These are phyloP conservation scores for Asteroscopus sphinx DNA, from an alignment of 2,888 invertebrate genomes.

Conservation along the genomic window DNA sequence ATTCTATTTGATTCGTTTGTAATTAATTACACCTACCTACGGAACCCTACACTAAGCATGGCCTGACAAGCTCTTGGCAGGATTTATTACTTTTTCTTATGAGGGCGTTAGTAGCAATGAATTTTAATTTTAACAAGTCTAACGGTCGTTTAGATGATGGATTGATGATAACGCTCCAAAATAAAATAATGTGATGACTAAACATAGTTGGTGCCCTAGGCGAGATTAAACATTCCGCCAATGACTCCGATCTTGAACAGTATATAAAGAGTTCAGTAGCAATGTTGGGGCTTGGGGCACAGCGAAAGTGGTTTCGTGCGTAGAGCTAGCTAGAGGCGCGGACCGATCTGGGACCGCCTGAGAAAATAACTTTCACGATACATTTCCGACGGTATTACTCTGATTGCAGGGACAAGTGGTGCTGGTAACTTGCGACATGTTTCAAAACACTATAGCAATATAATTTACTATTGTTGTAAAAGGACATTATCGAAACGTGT, in stretches of 20 bases:
- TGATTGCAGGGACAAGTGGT: slow-evolving; percentile 73
- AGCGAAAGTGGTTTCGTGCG: slow-evolving; percentile 87
- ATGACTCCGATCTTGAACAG: slow-evolving; percentile 60
- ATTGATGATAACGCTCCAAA: slow-evolving; percentile 27
- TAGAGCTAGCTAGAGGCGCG: slow-evolving; percentile 68
- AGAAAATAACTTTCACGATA: slow-evolving; percentile 89
- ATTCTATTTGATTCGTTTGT: too few relatives aligned
- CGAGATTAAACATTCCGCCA: slow-evolving; percentile 25
- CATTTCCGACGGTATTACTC: slow-evolving; percentile 79
- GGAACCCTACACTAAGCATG: too few relatives aligned
- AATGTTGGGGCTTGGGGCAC: slow-evolving; percentile 68
- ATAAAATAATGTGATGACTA: slow-evolving; percentile 16
- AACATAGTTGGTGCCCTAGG: slow-evolving; percentile 25
- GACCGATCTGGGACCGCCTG: slow-evolving; percentile 78
- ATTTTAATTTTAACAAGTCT: slow-evolving; percentile 12
- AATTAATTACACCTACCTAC: too few relatives aligned
- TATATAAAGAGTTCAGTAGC: slow-evolving; percentile 71
- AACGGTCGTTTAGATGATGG: slow-evolving; percentile 17
- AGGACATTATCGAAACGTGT: slow-evolving; percentile 15
- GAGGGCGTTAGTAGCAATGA: slow-evolving; percentile 3
- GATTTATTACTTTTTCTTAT: slow-evolving; percentile 7
- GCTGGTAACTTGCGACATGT: slow-evolving; percentile 31
- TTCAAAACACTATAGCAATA: slow-evolving; percentile 13
- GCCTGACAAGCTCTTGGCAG: too few relatives aligned
- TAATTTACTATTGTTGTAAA: slow-evolving; percentile 13